A percentile compares a stretch with the other conserved stretches of the same genome.
Conservation (phyloP, 2,888 invertebrate genomes). For the Ormyrus rosae region DNA sequence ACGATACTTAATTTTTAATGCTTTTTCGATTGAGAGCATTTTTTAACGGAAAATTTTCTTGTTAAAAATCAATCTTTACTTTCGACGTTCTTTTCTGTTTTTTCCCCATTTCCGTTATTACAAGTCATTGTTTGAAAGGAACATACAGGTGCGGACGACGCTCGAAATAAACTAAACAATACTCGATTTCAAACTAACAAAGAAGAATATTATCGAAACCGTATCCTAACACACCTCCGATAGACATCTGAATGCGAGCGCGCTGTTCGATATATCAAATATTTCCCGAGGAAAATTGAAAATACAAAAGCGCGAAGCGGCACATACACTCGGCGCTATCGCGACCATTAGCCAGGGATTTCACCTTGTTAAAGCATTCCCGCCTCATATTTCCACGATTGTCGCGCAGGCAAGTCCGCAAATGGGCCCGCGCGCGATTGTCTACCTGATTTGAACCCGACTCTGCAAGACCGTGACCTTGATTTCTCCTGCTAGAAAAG, state of each 20-base stretch:
- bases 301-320: not conserved
- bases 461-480: conserved; percentile 47
- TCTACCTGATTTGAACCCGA: conserved; percentile 47
- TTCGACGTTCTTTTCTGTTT: too few relatives aligned
- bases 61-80: too few relatives aligned
- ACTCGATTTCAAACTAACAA: too few relatives aligned
- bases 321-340: not conserved
- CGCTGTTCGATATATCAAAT: conserved; percentile 9
- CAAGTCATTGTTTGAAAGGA: too few relatives aligned
- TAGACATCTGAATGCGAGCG: conserved; percentile 1
- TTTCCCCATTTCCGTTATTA: too few relatives aligned
- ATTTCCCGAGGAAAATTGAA: not conserved
- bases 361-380: conserved; percentile 53
- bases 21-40: too few relatives aligned
- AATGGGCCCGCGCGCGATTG: conserved; percentile 34
- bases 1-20: too few relatives aligned
- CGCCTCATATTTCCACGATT: conserved; percentile 51
- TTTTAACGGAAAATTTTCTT: too few relatives aligned
- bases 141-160: too few relatives aligned
- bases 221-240: not conserved
- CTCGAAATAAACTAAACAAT: too few relatives aligned
- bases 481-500: conserved; percentile 54
- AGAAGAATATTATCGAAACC: not conserved
- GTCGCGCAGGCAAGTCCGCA: conserved; percentile 31
- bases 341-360: conserved; percentile 30